These are phyloP conservation scores for Drosophila orosa DNA, from an alignment of 1,140 invertebrate species.

Conservation along the genomic window DNA sequence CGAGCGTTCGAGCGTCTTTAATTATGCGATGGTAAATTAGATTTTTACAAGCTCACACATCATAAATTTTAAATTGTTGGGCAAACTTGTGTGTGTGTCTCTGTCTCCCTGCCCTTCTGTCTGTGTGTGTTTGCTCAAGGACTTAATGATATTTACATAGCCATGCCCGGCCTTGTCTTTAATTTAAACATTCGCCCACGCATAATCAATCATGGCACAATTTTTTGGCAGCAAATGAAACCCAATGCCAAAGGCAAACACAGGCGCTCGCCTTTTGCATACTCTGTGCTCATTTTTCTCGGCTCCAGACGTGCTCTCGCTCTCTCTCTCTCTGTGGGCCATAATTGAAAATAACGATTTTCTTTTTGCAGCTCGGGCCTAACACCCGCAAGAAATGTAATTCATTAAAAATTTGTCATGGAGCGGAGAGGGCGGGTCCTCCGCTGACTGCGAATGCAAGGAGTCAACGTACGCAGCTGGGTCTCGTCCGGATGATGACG, in stretches of 20 bases:
- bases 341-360: slow-evolving; percentile 82
- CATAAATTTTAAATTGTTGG: slow-evolving; percentile 80
- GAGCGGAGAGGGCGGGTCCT: not conserved
- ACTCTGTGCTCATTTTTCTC: slow-evolving; percentile 13
- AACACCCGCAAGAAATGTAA: slow-evolving; percentile 80
- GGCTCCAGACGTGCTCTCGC: slow-evolving; percentile 13
- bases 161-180: slow-evolving; percentile 55
- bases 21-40: slow-evolving; percentile 79
- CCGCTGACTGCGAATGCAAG: slow-evolving; percentile 14
- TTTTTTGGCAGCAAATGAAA: slow-evolving; percentile 68
- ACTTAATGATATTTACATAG: slow-evolving; percentile 76
- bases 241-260: slow-evolving; percentile 45
- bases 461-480: slow-evolving; percentile 64
- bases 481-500: slow-evolving; percentile 14
- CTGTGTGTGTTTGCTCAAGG: slow-evolving; percentile 29
- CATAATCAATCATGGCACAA: slow-evolving; percentile 77
- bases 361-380: slow-evolving; percentile 46
- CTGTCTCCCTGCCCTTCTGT: slow-evolving; percentile 8
- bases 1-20: slow-evolving; percentile 55
- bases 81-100: slow-evolving; percentile 40
- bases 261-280: slow-evolving; percentile 36
- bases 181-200: slow-evolving; percentile 75
- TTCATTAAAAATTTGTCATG: slow-evolving; percentile 71
- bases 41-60: slow-evolving; percentile 81
- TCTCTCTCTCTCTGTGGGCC: slow-evolving; percentile 19